Conservation (phyloP, 2,113 vertebrate genomes). For the Numida meleagris region DNA sequence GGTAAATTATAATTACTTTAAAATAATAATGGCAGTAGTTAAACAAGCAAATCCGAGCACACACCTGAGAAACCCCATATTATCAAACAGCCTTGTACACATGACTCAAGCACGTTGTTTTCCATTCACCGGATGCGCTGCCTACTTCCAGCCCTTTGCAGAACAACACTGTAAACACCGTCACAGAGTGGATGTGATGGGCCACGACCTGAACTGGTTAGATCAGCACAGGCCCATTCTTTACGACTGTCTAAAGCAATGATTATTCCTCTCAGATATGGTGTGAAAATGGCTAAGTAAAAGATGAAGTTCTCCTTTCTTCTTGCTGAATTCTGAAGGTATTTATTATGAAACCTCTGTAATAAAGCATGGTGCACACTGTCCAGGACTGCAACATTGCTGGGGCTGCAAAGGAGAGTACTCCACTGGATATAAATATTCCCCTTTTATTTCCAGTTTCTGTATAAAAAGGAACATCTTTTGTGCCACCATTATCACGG, state of each 20-base stretch:
- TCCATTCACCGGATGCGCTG: background rate
- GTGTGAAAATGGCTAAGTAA: background rate
- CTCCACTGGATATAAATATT: background rate
- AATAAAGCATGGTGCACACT: background rate
- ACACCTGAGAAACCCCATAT: background rate
- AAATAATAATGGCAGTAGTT: slow-evolving; percentile 17
- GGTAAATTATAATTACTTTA: slow-evolving; percentile 54
- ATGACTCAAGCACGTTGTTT: background rate
- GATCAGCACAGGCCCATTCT: background rate
- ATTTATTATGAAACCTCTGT: background rate
- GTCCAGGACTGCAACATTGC: background rate
- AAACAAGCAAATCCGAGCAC: background rate
- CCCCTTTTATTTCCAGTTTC: background rate
- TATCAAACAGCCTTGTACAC: background rate
- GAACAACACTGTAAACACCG: background rate
- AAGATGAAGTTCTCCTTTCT: background rate
- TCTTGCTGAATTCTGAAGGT: background rate
- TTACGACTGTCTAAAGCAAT: background rate
- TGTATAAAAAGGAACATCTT: background rate
- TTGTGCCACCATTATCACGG: background rate
- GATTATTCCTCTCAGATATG: background rate
- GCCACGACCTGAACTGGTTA: background rate
- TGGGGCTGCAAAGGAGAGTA: background rate
- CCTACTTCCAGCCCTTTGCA: background rate
- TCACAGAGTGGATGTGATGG: background rate